Evolutionary conservation across 2,113 vertebrate species (phyloP).

Genomic region (Pimephales promelas): DNA sequence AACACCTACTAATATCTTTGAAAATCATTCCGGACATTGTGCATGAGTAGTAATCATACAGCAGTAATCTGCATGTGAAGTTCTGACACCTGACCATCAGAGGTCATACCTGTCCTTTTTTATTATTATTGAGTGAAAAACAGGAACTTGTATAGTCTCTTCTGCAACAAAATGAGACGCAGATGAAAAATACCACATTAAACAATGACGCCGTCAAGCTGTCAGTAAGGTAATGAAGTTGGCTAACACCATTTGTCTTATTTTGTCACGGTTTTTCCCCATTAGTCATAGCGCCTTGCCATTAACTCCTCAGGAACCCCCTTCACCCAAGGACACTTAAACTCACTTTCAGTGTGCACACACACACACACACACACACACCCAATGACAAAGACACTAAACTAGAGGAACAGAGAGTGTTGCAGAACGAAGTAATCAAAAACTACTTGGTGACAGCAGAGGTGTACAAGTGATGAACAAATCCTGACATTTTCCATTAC

Average conservation of each 20-base stretch:
- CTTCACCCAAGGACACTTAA: conserved; percentile 79
- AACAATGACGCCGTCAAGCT: conserved; percentile 75
- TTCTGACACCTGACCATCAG: conserved; percentile 60
- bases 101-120: background rate
- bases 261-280: conserved; percentile 79
- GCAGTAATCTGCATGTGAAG: conserved; percentile 50
- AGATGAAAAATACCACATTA: conserved; percentile 79
- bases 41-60: background rate
- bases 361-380: conserved; percentile 39
- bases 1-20: background rate
- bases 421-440: conserved; percentile 45
- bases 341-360: conserved; percentile 61
- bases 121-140: conserved; percentile 65
- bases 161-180: conserved; percentile 72
- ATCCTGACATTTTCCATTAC: background rate
- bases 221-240: conserved; percentile 81
- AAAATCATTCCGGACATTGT: background rate
- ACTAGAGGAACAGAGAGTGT: conserved; percentile 45
- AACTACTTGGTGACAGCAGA: conserved; percentile 39
- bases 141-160: conserved; percentile 61
- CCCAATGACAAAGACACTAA: conserved; percentile 7
- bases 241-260: conserved; percentile 81
- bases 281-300: conserved; percentile 77
- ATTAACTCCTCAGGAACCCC: conserved; percentile 75
- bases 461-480: background rate